phyloP scores from a whole-genome alignment of 2,888 invertebrate genomes.

The Sturmia bella region DNA sequence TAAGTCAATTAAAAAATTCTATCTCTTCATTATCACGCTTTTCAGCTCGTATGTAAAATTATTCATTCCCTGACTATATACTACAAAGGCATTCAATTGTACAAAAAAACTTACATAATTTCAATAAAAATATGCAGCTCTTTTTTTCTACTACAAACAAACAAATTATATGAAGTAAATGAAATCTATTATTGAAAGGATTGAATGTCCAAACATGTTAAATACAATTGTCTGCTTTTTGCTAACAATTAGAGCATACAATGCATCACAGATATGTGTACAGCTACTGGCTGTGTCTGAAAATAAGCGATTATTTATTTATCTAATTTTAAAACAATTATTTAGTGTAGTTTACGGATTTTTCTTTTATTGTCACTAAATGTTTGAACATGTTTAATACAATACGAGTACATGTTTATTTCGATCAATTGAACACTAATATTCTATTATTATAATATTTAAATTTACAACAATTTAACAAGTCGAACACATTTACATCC shows the following conservation, averaged over 20 bases:
- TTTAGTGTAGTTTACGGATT: conserved; percentile 6
- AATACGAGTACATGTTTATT: conserved; percentile 60
- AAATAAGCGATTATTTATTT: conserved; percentile 9
- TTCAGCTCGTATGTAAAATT: too few relatives aligned
- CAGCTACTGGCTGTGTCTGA: conserved; percentile 6
- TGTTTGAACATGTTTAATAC: conserved; percentile 22
- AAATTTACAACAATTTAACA: conserved; percentile 44
- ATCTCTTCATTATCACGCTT: too few relatives aligned
- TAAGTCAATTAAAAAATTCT: too few relatives aligned
- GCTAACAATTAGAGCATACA: conserved; percentile 12
- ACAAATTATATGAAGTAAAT: neutral
- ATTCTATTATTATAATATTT: conserved; percentile 59
- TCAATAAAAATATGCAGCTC: too few relatives aligned
- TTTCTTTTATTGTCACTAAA: neutral
- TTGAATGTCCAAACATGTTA: neutral
- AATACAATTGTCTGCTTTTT: neutral
- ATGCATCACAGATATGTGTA: too few relatives aligned
- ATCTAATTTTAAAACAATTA: conserved; percentile 3
- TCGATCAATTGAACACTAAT: conserved; percentile 64
- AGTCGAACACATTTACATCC: neutral
- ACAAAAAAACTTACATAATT: too few relatives aligned
- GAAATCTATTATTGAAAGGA: neutral
- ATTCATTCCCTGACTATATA: too few relatives aligned
- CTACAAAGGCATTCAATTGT: too few relatives aligned
- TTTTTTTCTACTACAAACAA: neutral